These are phyloP conservation scores for Lampris megalopsis DNA, from an alignment of 2,113 vertebrate genomes.

Conservation along the genomic window DNA sequence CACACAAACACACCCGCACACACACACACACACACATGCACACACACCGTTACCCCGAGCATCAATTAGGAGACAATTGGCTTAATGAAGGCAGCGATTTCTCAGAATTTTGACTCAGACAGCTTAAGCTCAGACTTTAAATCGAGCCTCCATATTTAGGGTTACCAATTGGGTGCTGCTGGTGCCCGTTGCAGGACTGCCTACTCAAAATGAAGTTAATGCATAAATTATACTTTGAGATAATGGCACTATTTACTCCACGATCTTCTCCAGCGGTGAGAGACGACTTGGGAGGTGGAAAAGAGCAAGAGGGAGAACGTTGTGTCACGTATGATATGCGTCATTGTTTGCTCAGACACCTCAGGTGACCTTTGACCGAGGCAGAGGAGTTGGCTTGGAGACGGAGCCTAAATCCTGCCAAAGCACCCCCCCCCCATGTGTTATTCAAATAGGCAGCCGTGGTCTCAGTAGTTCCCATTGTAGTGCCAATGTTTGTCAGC, in stretches of 20 bases:
- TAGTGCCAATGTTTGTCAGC: conserved; percentile 23
- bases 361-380: conserved; percentile 32
- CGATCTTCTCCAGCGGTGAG: conserved; percentile 30
- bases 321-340: conserved; percentile 41
- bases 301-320: conserved; percentile 42
- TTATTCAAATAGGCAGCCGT: conserved; percentile 32
- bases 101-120: conserved; percentile 36
- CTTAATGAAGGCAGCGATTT: conserved; percentile 35
- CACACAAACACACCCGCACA: too few species aligned
- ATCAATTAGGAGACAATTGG: conserved; percentile 51
- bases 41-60: conserved; percentile 27
- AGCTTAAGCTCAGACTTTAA: conserved; percentile 17
- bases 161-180: conserved; percentile 26
- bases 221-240: conserved; percentile 31
- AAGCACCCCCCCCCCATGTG: conserved; percentile 29
- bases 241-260: conserved; percentile 38
- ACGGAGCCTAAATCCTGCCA: conserved; percentile 36
- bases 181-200: conserved; percentile 39
- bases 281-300: conserved; percentile 37
- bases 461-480: conserved; percentile 16
- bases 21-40: not conserved
- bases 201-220: conserved; percentile 48
- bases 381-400: conserved; percentile 18
- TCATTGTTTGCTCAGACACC: conserved; percentile 56
- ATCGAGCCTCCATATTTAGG: conserved; percentile 44